phyloP scores from a whole-genome alignment of 2,888 invertebrate genomes.

The Nephrotoma appendiculata region DNA sequence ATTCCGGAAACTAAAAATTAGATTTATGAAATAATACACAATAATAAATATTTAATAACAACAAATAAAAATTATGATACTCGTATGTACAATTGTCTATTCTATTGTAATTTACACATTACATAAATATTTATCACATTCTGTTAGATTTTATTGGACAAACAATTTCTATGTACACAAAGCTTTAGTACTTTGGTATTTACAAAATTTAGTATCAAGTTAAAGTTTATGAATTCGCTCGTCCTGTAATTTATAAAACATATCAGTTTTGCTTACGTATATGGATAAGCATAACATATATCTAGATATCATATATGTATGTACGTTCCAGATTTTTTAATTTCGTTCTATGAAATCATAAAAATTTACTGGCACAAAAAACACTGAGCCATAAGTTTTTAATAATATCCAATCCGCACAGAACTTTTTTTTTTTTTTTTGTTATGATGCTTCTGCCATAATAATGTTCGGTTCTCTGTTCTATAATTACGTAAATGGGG shows the following conservation, averaged over 20 bases:
- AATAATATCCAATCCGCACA: neutral
- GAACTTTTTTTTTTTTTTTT: neutral
- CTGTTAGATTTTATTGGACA: neutral
- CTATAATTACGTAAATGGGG: neutral
- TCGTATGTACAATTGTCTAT: neutral
- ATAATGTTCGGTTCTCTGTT: neutral
- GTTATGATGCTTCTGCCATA: neutral
- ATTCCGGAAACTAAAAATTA: neutral
- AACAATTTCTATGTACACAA: neutral
- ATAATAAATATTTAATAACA: neutral
- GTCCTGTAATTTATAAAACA: neutral
- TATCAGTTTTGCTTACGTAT: neutral
- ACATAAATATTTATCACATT: neutral
- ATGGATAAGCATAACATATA: no score
- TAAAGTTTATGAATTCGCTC: neutral
- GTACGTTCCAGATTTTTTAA: neutral
- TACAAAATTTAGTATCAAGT: neutral
- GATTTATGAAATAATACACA: neutral
- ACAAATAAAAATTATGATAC: neutral
- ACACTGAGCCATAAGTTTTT: neutral
- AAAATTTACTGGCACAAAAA: neutral
- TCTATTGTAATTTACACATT: neutral
- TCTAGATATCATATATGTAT: neutral
- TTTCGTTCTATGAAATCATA: neutral
- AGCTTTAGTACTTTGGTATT: no score